Conservation (phyloP, 2,888 invertebrate genomes). For the Priocnemis perturbator region DNA sequence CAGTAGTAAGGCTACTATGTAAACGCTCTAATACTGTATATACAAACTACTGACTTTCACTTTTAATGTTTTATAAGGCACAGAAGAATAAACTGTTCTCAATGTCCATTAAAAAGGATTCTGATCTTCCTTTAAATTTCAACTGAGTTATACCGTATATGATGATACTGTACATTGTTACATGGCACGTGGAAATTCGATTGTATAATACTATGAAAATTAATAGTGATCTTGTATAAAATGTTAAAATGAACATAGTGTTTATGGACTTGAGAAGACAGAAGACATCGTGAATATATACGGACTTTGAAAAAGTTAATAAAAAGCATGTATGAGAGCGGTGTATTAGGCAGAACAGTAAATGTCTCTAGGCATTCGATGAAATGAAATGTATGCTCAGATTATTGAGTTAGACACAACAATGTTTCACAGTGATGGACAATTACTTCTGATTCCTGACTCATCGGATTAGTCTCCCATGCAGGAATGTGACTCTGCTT, state of each 20-base stretch:
- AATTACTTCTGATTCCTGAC: conserved; percentile 18
- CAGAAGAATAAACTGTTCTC: conserved; percentile 1
- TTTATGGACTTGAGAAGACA: conserved; percentile 5
- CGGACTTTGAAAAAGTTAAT: conserved; percentile 38
- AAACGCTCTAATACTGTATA: conserved; percentile 9
- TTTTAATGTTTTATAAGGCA: too few relatives aligned
- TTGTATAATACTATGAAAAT: conserved; percentile 5
- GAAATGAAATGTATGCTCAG: conserved; percentile 34
- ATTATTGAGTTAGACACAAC: conserved; percentile 35
- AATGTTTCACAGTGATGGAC: conserved; percentile 25
- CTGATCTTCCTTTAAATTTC: too few relatives aligned
- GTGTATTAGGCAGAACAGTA: conserved; percentile 69
- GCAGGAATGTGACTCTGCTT: background rate
- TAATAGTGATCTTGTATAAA: too few relatives aligned
- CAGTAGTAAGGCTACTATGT: conserved; percentile 9
- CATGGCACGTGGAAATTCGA: background rate
- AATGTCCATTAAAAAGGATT: conserved; percentile 12
- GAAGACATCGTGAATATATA: conserved; percentile 26
- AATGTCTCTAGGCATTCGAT: conserved; percentile 48
- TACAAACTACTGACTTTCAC: conserved; percentile 3
- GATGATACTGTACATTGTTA: too few relatives aligned
- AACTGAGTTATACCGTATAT: too few relatives aligned
- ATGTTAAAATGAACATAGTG: background rate
- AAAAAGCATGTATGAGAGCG: conserved; percentile 68
- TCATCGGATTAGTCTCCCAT: conserved; percentile 7